Base-by-base conservation (phyloP, 2,113 vertebrate species). In the Calidris pugnax region DNA sequence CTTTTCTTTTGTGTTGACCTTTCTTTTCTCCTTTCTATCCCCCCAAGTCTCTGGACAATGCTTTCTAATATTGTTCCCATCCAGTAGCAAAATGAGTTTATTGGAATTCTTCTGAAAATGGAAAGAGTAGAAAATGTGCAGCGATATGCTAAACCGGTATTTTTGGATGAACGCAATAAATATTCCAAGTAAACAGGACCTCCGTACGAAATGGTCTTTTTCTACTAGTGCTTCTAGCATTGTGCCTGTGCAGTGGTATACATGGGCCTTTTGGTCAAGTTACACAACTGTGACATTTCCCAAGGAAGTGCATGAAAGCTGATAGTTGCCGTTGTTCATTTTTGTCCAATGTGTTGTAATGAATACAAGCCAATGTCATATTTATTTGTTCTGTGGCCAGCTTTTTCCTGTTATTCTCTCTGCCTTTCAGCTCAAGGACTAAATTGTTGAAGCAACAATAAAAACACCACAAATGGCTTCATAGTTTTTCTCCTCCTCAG, bases 61-160 rank as follows among this genome's bases (percentile, higher is more conserved):
- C 50, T 95, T 91, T 97, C 81, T 96, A 93, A 87, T 92, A 96
- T 92, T 57, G 32, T 94, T 97, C 89, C 80, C 67, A 57, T 95
- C 95, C 97, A 95, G 80, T 81, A 89, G 81, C 75, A 96, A 96
- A 97, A 92, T 59, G 32, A 95, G 68, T 94, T 94, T 94, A 82
- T 78, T 93, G 78, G 53, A 93, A 90, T 73, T 92, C 92, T 96
- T 92, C 82, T 82, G 62, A 94, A 98, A 96, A 94, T 33, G 90
- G 86, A 89, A 85, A 90, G 63, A 95, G 35, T 32, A 63, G 69
- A 87, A 97, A 96, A 87, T 66, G n/a, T 39, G 20, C 53, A 81
- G 37, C 47, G 80, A 91, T 93, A 90, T 10, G 17, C 9, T 92
- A 91, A 97, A 86, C 73, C 76, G 55, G 50, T 86, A 37, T n/a